These are phyloP conservation scores for Chrysodeixis includens DNA, from an alignment of 2,888 invertebrate species.

Conservation along the genomic window DNA sequence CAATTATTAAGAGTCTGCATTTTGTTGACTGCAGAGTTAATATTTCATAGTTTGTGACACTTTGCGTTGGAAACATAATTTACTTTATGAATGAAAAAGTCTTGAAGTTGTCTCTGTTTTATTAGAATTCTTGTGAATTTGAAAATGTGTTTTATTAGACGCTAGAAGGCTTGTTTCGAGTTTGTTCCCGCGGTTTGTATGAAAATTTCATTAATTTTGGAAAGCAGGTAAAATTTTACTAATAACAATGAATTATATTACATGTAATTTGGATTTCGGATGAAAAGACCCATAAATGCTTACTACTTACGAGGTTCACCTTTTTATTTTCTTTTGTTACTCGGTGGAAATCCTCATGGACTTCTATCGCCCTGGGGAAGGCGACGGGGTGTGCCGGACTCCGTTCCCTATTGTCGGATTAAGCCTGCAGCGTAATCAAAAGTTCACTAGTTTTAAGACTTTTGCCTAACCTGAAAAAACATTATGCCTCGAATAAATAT, in stretches of 20 bases:
- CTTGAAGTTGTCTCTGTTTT: slow-evolving; percentile 1
- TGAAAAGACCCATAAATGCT: too few relatives aligned
- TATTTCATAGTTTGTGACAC: slow-evolving; percentile 65
- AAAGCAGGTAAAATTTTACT: background rate
- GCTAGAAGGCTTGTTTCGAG: slow-evolving; percentile 2
- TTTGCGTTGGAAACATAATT: slow-evolving; percentile 45
- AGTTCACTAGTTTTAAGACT: too few relatives aligned
- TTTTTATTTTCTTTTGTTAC: too few relatives aligned
- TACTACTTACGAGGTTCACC: too few relatives aligned
- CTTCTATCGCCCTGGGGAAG: too few relatives aligned
- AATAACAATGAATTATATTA: background rate
- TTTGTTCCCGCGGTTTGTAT: background rate
- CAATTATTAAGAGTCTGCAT: slow-evolving; percentile 62
- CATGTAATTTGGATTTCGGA: background rate
- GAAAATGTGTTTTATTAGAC: slow-evolving; percentile 14
- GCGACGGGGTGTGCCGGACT: too few relatives aligned
- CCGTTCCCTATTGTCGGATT: too few relatives aligned
- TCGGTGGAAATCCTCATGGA: too few relatives aligned
- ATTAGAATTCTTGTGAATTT: slow-evolving; percentile 27
- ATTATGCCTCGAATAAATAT: too few relatives aligned
- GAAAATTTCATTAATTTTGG: background rate
- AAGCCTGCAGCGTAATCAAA: too few relatives aligned
- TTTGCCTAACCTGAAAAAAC: too few relatives aligned
- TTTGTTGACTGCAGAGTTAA: slow-evolving; percentile 62
- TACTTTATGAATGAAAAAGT: slow-evolving; percentile 25